Conservation (phyloP, 2,888 invertebrate species). For the Nemotelus nigrinus region DNA sequence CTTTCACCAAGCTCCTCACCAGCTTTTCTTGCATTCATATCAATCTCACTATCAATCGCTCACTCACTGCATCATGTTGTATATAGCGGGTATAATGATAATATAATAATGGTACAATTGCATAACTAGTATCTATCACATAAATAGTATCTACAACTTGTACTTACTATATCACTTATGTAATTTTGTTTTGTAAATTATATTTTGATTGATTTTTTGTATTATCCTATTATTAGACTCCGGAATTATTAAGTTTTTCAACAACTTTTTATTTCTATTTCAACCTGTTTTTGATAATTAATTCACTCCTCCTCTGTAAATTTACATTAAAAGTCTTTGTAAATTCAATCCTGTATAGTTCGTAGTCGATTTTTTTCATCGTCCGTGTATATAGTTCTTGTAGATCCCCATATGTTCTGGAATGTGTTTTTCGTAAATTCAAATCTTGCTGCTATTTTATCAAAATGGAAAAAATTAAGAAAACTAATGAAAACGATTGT, state of each 20-base stretch:
- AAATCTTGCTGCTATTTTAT: slow-evolving; percentile 40
- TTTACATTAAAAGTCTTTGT: slow-evolving; percentile 17
- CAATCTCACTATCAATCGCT: no score
- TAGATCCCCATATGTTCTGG: no score
- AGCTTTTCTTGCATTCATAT: slow-evolving; percentile 39
- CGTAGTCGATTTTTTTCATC: slow-evolving; percentile 10
- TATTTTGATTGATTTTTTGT: not conserved
- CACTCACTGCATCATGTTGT: no score
- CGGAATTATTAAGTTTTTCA: no score
- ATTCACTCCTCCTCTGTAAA: not conserved
- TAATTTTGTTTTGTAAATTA: slow-evolving; percentile 2
- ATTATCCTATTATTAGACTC: not conserved
- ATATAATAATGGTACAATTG: no score
- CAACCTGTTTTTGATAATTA: no score
- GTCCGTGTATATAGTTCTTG: slow-evolving; percentile 26
- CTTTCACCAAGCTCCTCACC: slow-evolving; percentile 21
- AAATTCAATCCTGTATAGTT: not conserved
- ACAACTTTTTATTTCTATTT: not conserved
- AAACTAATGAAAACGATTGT: not conserved
- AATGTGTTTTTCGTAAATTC: slow-evolving; percentile 20
- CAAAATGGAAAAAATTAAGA: not conserved
- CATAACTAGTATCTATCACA: not conserved
- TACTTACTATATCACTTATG: not conserved
- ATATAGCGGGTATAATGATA: no score
- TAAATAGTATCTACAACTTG: no score